phyloP scores from a whole-genome alignment of 2,797 vertebrate genomes.

The Phalanger gymnotis region DNA sequence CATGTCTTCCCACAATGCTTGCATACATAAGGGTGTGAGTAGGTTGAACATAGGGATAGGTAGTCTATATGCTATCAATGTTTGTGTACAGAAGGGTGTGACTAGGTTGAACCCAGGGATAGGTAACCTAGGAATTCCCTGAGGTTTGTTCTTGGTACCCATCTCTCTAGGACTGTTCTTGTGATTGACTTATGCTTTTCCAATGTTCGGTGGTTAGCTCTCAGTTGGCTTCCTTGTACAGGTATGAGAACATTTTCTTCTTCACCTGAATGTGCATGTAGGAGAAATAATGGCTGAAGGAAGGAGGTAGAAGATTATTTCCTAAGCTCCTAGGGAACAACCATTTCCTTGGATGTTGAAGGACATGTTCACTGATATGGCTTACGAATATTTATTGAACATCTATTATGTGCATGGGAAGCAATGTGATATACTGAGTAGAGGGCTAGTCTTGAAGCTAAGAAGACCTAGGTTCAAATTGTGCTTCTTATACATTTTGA shows the following conservation, averaged over 20 bases:
- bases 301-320: not conserved
- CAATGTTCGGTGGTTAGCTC: not conserved
- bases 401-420: not conserved
- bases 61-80: no score
- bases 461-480: not conserved
- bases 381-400: not conserved
- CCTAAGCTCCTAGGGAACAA: not conserved
- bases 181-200: not conserved
- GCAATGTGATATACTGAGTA: not conserved
- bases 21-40: not conserved
- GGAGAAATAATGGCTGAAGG: not conserved
- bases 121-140: not conserved
- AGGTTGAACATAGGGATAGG: not conserved
- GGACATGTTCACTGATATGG: not conserved
- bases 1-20: not conserved
- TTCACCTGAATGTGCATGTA: not conserved
- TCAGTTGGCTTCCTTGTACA: not conserved
- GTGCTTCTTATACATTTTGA: not conserved
- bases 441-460: not conserved
- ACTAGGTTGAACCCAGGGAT: not conserved
- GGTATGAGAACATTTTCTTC: not conserved
- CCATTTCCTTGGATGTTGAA: not conserved
- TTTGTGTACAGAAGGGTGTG: not conserved
- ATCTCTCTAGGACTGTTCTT: not conserved
- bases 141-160: not conserved